phyloP scores from a whole-genome alignment of 2,888 invertebrate species.

The Romanomermis culicivorax region DNA sequence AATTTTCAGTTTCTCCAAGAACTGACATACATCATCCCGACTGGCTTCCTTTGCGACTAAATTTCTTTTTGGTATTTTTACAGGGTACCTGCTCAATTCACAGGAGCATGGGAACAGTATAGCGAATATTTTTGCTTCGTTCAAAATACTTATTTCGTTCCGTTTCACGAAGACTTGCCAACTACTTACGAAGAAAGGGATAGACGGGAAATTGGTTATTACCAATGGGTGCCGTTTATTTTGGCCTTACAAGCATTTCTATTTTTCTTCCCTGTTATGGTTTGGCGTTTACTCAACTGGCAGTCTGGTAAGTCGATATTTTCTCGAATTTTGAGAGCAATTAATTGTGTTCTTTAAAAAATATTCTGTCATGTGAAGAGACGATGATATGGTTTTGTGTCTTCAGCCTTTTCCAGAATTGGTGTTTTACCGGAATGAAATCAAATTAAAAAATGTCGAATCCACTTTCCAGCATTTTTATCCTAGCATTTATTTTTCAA shows the following conservation, averaged over 20 bases:
- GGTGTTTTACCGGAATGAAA: no score
- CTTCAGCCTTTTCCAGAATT: no score
- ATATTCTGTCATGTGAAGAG: no score
- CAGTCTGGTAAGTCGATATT: slow-evolving; percentile 26
- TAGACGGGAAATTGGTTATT: slow-evolving; percentile 20
- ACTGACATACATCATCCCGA: no score
- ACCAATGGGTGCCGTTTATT: slow-evolving; percentile 30
- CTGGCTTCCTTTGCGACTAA: background rate
- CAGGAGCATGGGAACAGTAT: slow-evolving; percentile 23
- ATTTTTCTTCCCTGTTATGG: slow-evolving; percentile 33
- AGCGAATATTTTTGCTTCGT: slow-evolving; percentile 6
- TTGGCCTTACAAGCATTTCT: slow-evolving; percentile 35
- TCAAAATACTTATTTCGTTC: slow-evolving; percentile 6
- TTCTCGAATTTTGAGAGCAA: no score
- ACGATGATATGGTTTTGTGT: no score
- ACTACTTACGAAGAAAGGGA: background rate
- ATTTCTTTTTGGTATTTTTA: slow-evolving; percentile 16
- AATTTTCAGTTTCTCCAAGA: no score
- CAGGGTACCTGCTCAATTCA: slow-evolving; percentile 18
- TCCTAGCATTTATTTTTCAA: no score
- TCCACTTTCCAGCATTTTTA: no score
- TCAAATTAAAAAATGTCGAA: no score
- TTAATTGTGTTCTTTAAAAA: no score
- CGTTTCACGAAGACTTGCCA: background rate
- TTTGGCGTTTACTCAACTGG: slow-evolving; percentile 34